These are phyloP conservation scores for Penaeus indicus DNA, from an alignment of 1,140 invertebrate genomes.

Conservation along the genomic window DNA sequence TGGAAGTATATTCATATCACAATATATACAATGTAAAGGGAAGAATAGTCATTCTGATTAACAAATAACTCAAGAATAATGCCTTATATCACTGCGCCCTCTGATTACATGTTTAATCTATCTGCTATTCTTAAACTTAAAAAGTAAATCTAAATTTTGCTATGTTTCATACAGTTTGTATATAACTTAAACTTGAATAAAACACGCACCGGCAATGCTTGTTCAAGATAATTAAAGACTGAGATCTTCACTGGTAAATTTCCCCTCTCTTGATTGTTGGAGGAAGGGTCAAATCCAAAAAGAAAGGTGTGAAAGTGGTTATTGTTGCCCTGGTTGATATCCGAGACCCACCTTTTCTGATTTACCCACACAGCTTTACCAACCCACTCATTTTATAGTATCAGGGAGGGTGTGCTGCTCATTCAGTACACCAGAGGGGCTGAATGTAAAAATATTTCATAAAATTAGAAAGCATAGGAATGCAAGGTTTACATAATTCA, in stretches of 20 bases:
- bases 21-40: too few species aligned
- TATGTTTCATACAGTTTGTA: too few species aligned
- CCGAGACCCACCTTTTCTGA: constrained; percentile 76
- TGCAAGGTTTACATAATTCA: too few species aligned
- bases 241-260: constrained; percentile 78
- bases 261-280: constrained; percentile 81
- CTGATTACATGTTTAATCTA: too few species aligned
- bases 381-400: constrained; percentile 82
- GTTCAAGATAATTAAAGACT: constrained; percentile 81
- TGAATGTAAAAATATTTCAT: too few species aligned
- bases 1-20: too few species aligned
- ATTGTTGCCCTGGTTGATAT: constrained; percentile 75
- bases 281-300: constrained; percentile 79
- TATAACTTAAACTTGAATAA: too few species aligned
- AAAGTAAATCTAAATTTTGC: too few species aligned
- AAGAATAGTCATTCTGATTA: not conserved
- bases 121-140: too few species aligned
- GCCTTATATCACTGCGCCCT: too few species aligned
- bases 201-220: constrained; percentile 75
- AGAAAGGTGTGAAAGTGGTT: constrained; percentile 80
- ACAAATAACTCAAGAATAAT: too few species aligned
- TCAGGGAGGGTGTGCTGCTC: constrained; percentile 75
- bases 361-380: constrained; percentile 80
- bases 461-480: too few species aligned
- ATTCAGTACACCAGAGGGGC: not conserved